Evolutionary conservation across 2,888 invertebrate genomes (phyloP), one percentile per base, ranked within the genome.

Genomic region (Blastobasis lacticolella): DNA sequence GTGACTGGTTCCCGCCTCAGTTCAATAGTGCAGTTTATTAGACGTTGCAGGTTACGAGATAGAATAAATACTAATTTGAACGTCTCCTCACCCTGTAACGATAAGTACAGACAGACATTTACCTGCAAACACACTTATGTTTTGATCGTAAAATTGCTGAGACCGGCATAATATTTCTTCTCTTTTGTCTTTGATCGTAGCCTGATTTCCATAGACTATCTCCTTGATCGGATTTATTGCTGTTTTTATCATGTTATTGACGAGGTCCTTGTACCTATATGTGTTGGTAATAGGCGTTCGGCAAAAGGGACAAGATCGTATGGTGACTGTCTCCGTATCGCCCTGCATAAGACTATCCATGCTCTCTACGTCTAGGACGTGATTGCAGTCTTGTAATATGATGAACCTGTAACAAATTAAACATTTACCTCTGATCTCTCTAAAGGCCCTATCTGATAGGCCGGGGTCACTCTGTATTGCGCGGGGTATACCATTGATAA

Each of bases 301-400:
- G 64, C 93, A 93, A 52, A 68, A 71, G 0, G 92, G 92, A 63
- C 93, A 93, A 1, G 67, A 56, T 2, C 73, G 73, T n/a, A 88
- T 75, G 23, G 67, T 56, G 40, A 84, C 66, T 0, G 66, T 63
- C 23, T 80, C 79, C 10, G 54, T 68, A 41, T 79, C 67, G 4
- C 71, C 67, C 48, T 63, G 63, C 76, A 88, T 78, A 63, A 89
- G 72, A 10, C 57, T 69, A 49, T 89, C 88, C 71, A 90, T 77
- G 43, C 78, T 78, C 10, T 78, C 70, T 1, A 88, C 67, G 57
- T 89, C 90, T 54, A 91, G 55, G 4, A 82, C 60, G 60, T 91
- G 91, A 0, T 69, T 64, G 60, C 91, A 91, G 59, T 90, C 90
- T 63, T 84, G 71, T n/a, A 91, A 64, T 47, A 83, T 58, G 38